phyloP scores from a whole-genome alignment of 2,888 invertebrate genomes.

The Microchrysa polita region DNA sequence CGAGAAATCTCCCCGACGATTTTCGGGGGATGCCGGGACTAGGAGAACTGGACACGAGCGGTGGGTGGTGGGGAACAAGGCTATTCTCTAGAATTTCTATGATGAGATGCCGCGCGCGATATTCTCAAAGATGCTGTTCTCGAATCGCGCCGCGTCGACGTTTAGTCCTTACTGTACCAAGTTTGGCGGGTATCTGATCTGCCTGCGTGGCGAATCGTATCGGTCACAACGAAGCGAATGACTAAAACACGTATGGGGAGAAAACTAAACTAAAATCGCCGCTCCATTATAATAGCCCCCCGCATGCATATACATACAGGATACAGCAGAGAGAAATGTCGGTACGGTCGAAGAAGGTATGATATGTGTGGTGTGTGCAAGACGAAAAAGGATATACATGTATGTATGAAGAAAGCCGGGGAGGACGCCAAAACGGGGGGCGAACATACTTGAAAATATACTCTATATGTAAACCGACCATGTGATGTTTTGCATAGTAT shows the following conservation, averaged over 20 bases:
- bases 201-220: too few relatives aligned
- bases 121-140: conserved; percentile 30
- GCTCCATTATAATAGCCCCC: conserved; percentile 46
- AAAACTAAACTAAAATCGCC: conserved; percentile 50
- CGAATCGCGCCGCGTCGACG: conserved; percentile 14
- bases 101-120: conserved; percentile 37
- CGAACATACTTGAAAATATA: conserved; percentile 12
- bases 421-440: background rate
- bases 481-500: conserved; percentile 13
- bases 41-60: too few relatives aligned
- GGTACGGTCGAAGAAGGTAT: too few relatives aligned
- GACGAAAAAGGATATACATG: conserved; percentile 38
- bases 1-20: background rate
- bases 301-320: too few relatives aligned
- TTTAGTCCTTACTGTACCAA: conserved; percentile 52
- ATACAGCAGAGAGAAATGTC: too few relatives aligned
- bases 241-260: conserved; percentile 43
- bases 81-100: too few relatives aligned
- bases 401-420: background rate
- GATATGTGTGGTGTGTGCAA: conserved; percentile 30
- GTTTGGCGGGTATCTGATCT: conserved; percentile 53
- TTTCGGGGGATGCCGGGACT: background rate
- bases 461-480: conserved; percentile 1
- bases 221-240: conserved; percentile 36
- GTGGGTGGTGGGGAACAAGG: conserved; percentile 8